Conservation (phyloP, 2,113 vertebrate species). For the Bubalus kerabau region DNA sequence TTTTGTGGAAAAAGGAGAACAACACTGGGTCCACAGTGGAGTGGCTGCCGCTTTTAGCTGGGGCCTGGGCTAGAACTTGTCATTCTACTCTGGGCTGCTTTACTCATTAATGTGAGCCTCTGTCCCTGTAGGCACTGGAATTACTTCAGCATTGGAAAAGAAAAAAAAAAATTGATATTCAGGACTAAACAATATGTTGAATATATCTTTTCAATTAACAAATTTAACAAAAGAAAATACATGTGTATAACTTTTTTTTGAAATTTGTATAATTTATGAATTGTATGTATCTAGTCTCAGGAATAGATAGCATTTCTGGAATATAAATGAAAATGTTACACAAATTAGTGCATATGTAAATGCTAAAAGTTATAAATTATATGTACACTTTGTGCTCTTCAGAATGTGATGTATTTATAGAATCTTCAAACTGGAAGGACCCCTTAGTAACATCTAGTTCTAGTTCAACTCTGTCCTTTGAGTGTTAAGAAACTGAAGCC, state of each 20-base stretch:
- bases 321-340: background rate
- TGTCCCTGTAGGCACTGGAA: background rate
- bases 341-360: background rate
- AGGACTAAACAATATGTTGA: background rate
- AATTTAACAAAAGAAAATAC: background rate
- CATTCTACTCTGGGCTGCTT: background rate
- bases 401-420: background rate
- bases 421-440: background rate
- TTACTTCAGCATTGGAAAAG: background rate
- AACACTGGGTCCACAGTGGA: background rate
- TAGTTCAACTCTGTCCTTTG: background rate
- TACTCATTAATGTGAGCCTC: background rate
- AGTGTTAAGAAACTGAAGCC: background rate
- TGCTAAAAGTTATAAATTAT: background rate
- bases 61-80: background rate
- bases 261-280: background rate
- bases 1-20: background rate
- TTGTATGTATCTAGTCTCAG: background rate
- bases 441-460: background rate
- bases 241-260: background rate
- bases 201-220: background rate
- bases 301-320: background rate
- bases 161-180: background rate
- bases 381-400: background rate
- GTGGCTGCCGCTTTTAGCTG: background rate